Evolutionary conservation across 2,113 vertebrate species (phyloP), one percentile per base, ranked within the genome.

Genomic region (Fulmarus glacialis): DNA sequence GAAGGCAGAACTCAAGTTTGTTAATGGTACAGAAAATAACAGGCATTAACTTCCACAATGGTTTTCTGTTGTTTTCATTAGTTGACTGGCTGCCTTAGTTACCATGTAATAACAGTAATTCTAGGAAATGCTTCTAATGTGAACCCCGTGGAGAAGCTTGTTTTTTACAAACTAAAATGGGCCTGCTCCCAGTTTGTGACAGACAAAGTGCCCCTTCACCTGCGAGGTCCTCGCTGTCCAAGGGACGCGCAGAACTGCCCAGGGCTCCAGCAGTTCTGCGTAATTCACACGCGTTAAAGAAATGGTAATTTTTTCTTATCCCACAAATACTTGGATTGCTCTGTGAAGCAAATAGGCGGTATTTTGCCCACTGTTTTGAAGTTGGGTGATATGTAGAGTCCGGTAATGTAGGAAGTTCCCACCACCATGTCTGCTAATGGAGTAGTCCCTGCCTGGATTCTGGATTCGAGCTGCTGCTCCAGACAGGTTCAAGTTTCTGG

Each of bases 381-480:
- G 8, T 0, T 18, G n/a, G 15, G 24, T 20, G 21, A 60, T 21
- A 7, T 13, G 50, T 19, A 17, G 52, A 20, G 43, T 47, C 15
- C n/a, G 34, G 23, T 85, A 43, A 9, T 6, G 3, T 0, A 38
- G 15, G 22, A 11, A 21, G 29, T 32, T 70, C n/a, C 26, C 34
- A 36, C 5, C 14, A 30, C 22, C 3, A 0, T 2, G 43, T n/a
- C 45, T 26, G 38, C 55, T 24, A 4, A 23, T 0, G 3, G 30
- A 27, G 26, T 7, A 55, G 30, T 14, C 47, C n/a, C 42, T 71
- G 56, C 50, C 42, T 38, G 63, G 68, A 29, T 48, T 32, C 13
- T 50, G 77, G 55, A 21, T 70, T 36, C 0, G 5, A 30, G 48
- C 70, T 24, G 40, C 47, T 63, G 62, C 30, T 38, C 22, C 36